Conservation (phyloP, 1,140 invertebrate genomes). For the Lordiphosa stackelbergi region DNA sequence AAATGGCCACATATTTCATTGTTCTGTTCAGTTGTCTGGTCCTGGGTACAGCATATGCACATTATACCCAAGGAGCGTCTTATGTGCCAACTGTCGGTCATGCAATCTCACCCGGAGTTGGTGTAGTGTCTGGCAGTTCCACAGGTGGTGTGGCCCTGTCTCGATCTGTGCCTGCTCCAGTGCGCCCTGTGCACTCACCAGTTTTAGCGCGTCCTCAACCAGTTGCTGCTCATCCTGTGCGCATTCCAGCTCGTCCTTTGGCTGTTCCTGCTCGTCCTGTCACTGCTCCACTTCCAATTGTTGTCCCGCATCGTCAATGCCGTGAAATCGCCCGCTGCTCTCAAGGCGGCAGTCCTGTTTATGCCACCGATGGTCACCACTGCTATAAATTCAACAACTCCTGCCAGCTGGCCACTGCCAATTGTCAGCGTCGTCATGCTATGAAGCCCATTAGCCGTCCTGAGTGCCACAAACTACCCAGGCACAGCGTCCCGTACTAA, state of each 20-base stretch:
- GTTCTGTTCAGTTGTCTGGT: constrained; percentile 3
- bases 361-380: constrained; percentile 4
- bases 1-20: constrained; percentile 1
- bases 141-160: not conserved
- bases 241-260: not conserved
- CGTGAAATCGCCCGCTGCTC: not conserved
- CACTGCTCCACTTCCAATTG: not conserved
- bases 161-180: not conserved
- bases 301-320: not conserved
- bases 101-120: not conserved
- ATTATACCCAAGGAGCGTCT: not conserved
- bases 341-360: not conserved
- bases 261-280: not conserved
- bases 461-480: not conserved
- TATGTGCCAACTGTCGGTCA: not conserved
- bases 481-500: not conserved
- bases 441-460: not conserved
- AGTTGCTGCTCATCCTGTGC: not conserved
- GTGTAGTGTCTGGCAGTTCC: not conserved
- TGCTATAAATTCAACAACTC: not conserved
- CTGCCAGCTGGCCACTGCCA: constrained; percentile 3
- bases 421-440: constrained; percentile 3
- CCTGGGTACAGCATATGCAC: not conserved
- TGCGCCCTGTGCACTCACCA: not conserved
- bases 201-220: not conserved